phyloP scores from a whole-genome alignment of 92 coral and sea anemone genomes.

The Actinernus sp. region DNA sequence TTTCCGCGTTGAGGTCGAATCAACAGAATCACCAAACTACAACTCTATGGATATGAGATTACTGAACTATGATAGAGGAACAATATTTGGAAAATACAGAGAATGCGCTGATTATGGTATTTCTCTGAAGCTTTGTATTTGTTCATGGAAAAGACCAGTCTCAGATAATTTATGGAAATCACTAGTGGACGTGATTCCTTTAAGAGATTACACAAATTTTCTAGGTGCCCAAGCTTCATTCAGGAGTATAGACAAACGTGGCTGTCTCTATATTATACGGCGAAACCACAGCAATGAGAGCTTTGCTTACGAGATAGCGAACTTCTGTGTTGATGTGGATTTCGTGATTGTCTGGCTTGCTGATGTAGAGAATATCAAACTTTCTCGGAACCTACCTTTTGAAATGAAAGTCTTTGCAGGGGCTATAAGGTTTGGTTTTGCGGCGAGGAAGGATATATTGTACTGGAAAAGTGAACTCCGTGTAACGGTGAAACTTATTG shows the following conservation, averaged over 20 bases:
- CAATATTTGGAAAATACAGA: constrained; percentile 70
- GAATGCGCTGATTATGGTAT: constrained; percentile 83
- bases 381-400: constrained; percentile 68
- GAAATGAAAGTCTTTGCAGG: constrained; percentile 37
- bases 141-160: constrained; percentile 25
- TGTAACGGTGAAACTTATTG: no score
- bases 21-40: constrained; percentile 44
- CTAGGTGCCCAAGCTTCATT: not conserved
- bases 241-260: constrained; percentile 17
- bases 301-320: constrained; percentile 69
- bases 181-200: constrained; percentile 2
- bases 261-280: constrained; percentile 52
- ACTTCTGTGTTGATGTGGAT: constrained; percentile 34
- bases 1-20: constrained; percentile 60
- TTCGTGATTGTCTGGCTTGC: constrained; percentile 18
- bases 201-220: constrained; percentile 2
- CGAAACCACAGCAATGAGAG: constrained; percentile 51
- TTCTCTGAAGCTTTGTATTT: constrained; percentile 70
- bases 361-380: constrained; percentile 39
- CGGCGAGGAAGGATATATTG: constrained; percentile 46
- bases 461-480: constrained; percentile 9
- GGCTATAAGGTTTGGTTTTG: constrained; percentile 61
- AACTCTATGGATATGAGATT: constrained; percentile 67
- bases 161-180: not conserved
- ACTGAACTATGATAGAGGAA: constrained; percentile 71